Conservation (phyloP, 2,888 invertebrate species). For the Habroteleia sp. region DNA sequence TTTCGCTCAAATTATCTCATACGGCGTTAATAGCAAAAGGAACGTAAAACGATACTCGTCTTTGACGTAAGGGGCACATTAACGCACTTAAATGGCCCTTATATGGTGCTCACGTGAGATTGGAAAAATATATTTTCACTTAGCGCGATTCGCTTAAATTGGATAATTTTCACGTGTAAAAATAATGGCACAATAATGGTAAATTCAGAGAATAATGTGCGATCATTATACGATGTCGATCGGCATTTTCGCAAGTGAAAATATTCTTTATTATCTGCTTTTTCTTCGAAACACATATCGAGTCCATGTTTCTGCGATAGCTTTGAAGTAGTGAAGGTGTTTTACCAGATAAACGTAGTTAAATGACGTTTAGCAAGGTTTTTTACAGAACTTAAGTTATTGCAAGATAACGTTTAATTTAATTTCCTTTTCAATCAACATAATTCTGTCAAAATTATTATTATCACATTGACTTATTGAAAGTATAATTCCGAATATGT, state of each 20-base stretch:
- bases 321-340: too few relatives aligned
- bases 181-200: slow-evolving; percentile 26
- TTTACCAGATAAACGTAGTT: too few relatives aligned
- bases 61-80: slow-evolving; percentile 52
- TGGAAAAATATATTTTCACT: slow-evolving; percentile 51
- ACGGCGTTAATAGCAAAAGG: slow-evolving; percentile 54
- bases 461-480: background rate
- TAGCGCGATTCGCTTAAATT: slow-evolving; percentile 23
- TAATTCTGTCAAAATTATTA: too few relatives aligned
- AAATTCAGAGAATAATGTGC: slow-evolving; percentile 36
- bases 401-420: too few relatives aligned
- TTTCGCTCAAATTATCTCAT: slow-evolving; percentile 59
- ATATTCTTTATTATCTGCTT: slow-evolving; percentile 5
- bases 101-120: slow-evolving; percentile 10
- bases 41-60: slow-evolving; percentile 55
- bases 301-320: background rate
- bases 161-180: slow-evolving; percentile 38
- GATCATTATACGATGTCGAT: slow-evolving; percentile 26
- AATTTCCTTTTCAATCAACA: too few relatives aligned
- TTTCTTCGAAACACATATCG: background rate
- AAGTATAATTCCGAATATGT: background rate
- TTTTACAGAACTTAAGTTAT: too few relatives aligned
- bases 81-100: slow-evolving; percentile 42
- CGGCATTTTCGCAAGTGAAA: slow-evolving; percentile 20
- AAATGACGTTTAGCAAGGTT: too few relatives aligned